Percentiles rank a stretch among this genome's conserved stretches.
These are phyloP conservation scores for Pituophis catenifer DNA, from an alignment of 2,113 vertebrate genomes.

Conservation along the genomic window DNA sequence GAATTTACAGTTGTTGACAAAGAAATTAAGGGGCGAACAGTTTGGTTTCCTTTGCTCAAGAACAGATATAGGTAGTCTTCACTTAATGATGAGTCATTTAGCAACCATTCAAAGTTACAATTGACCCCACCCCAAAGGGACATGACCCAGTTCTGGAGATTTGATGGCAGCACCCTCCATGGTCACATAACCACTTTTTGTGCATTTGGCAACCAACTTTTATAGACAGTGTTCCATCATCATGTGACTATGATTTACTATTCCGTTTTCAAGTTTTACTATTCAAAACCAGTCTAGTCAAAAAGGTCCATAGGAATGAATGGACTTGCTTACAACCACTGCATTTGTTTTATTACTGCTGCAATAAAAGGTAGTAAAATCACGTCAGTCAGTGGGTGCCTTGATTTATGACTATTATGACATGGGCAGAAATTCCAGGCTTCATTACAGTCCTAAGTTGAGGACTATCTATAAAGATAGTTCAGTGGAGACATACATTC, in stretches of 20 bases:
- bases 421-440: neutral
- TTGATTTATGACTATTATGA: neutral
- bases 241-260: neutral
- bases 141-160: neutral
- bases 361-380: neutral
- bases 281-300: neutral
- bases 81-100: neutral
- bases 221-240: neutral
- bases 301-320: neutral
- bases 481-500: neutral
- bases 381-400: neutral
- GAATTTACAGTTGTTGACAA: neutral
- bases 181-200: neutral
- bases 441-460: neutral
- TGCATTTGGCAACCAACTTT: neutral
- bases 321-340: neutral
- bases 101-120: neutral
- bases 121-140: neutral
- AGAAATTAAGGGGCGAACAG: neutral
- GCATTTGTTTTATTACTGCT: neutral
- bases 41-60: neutral
- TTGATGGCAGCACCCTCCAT: neutral
- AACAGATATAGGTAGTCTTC: neutral
- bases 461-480: neutral
- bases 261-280: neutral